These are phyloP conservation scores for Alexandromys fortis DNA, from an alignment of 2,113 vertebrate species.

Conservation along the genomic window DNA sequence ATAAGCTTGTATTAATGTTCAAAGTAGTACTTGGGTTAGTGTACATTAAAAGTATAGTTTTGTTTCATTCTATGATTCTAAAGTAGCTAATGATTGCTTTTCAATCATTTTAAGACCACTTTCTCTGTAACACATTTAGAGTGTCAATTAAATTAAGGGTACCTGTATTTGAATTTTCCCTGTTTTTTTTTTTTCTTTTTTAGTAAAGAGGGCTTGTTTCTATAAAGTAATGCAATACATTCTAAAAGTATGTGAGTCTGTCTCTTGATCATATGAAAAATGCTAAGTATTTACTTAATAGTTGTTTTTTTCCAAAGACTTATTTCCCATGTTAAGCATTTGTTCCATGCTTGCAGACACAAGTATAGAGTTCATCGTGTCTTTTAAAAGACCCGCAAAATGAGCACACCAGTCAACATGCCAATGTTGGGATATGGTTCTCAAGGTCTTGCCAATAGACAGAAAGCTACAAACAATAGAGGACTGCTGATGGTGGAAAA, in stretches of 20 bases:
- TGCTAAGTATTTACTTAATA: conserved; percentile 25
- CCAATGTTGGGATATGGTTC: background rate
- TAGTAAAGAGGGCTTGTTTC: conserved; percentile 55
- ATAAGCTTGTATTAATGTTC: background rate
- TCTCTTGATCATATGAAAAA: background rate
- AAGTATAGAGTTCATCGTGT: conserved; percentile 63
- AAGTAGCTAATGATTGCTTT: background rate
- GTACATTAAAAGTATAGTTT: background rate
- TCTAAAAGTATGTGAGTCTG: conserved; percentile 50
- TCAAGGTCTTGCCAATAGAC: background rate
- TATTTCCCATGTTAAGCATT: conserved; percentile 33
- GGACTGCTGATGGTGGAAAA: background rate
- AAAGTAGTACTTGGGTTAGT: background rate
- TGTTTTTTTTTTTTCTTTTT: background rate
- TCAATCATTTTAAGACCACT: background rate
- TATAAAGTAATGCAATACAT: conserved; percentile 38
- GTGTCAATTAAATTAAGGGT: conserved; percentile 55
- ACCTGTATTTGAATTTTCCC: background rate
- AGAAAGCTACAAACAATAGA: background rate
- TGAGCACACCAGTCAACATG: conserved; percentile 17
- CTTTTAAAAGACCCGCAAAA: background rate
- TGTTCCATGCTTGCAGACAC: conserved; percentile 56
- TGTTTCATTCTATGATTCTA: background rate
- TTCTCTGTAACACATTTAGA: background rate
- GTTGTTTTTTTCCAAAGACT: background rate